These are phyloP conservation scores for Gasteruption jaculator DNA, from an alignment of 2,888 invertebrate genomes.

Conservation along the genomic window DNA sequence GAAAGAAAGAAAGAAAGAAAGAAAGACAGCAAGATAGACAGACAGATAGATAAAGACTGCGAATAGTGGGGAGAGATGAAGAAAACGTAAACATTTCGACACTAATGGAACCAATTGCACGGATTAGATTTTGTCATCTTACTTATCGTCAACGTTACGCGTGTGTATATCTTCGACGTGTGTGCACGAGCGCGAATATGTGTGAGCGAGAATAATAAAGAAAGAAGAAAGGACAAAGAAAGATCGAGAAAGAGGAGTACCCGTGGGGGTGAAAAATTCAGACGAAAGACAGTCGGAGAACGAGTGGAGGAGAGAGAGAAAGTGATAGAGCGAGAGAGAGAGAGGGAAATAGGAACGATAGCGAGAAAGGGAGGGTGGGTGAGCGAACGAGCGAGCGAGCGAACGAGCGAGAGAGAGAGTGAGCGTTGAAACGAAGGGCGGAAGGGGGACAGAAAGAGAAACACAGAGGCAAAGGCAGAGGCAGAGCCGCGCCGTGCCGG, in stretches of 20 bases:
- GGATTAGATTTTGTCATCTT: no score
- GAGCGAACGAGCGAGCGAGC: constrained; percentile 4
- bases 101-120: no score
- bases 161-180: no score
- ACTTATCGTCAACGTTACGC: no score
- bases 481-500: constrained; percentile 7
- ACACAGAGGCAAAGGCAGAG: not conserved
- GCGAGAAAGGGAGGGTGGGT: not conserved
- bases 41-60: constrained; percentile 1
- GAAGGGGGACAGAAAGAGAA: not conserved
- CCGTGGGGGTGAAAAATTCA: no score
- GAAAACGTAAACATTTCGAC: no score
- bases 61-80: not conserved
- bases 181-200: no score
- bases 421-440: constrained; percentile 2
- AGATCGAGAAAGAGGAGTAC: no score
- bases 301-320: not conserved
- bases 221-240: no score
- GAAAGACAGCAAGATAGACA: constrained; percentile 5
- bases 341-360: not conserved
- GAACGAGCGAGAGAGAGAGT: constrained; percentile 3
- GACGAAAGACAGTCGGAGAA: no score
- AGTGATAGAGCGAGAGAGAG: constrained; percentile 2
- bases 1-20: constrained; percentile 8
- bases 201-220: no score